phyloP scores from a whole-genome alignment of 2,888 invertebrate genomes.

The Clunio marinus region DNA sequence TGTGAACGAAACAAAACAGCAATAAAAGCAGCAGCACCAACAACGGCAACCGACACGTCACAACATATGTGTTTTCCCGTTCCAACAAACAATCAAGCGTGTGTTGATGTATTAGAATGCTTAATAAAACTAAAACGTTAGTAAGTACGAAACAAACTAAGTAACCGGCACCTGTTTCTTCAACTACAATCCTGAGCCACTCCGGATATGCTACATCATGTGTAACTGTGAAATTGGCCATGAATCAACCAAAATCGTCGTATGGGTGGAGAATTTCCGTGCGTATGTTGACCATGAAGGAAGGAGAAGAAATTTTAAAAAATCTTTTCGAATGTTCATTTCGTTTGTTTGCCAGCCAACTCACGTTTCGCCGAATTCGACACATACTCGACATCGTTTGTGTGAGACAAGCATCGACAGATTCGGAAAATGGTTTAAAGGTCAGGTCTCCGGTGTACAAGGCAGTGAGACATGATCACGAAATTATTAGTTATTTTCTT shows the following conservation, averaged over 20 bases:
- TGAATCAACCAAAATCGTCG: not conserved
- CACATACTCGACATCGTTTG: not conserved
- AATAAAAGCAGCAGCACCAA: not conserved
- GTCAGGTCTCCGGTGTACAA: not conserved
- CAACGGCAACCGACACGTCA: not conserved
- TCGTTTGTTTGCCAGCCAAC: not conserved
- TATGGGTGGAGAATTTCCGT: not conserved
- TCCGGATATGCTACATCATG: not conserved
- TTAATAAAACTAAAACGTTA: no score
- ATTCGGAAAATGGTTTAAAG: constrained; percentile 6
- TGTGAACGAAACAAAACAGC: no score
- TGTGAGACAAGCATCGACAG: not conserved
- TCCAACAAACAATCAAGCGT: not conserved
- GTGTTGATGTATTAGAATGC: constrained; percentile 3
- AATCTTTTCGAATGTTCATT: not conserved
- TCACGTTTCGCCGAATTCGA: not conserved
- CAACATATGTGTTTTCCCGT: not conserved
- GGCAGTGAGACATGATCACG: not conserved
- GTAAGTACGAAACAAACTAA: not conserved
- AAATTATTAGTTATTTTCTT: no score
- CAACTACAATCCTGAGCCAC: not conserved
- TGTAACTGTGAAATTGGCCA: constrained; percentile 7
- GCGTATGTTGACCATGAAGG: not conserved
- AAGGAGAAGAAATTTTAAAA: not conserved
- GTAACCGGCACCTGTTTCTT: constrained; percentile 5